Evolutionary conservation across 2,113 vertebrate species (phyloP).

Genomic region (Nymphicus hollandicus): DNA sequence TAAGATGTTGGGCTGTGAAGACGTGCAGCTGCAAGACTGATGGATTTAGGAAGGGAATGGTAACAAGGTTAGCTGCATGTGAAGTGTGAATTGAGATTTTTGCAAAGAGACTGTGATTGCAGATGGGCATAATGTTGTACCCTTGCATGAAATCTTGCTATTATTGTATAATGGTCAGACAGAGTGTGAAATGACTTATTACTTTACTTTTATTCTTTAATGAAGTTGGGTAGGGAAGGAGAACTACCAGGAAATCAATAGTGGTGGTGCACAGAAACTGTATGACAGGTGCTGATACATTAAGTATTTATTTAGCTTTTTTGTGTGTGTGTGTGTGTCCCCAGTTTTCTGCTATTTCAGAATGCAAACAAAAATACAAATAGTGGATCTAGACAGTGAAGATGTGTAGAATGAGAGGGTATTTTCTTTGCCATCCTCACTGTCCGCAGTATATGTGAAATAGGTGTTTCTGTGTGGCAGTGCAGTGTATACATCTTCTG

Average conservation of each 20-base stretch:
- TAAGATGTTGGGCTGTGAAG: conserved; percentile 88
- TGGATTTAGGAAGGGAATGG: conserved; percentile 82
- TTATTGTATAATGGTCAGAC: conserved; percentile 82
- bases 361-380: conserved; percentile 47
- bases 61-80: conserved; percentile 91
- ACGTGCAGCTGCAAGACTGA: conserved; percentile 83
- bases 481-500: accelerated
- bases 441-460: neutral
- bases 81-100: conserved; percentile 93
- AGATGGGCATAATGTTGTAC: conserved; percentile 84
- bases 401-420: neutral
- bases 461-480: neutral
- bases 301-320: conserved; percentile 78
- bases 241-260: conserved; percentile 71
- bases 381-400: neutral
- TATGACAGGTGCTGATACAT: conserved; percentile 72
- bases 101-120: conserved; percentile 87
- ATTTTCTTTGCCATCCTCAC: neutral
- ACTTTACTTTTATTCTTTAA: conserved; percentile 87
- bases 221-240: conserved; percentile 79
- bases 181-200: conserved; percentile 87
- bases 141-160: conserved; percentile 84
- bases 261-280: conserved; percentile 59
- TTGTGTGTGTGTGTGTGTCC: neutral
- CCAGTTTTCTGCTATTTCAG: conserved; percentile 56